Conservation (phyloP, 2,113 vertebrate species). For the Cyanoliseus patagonus region DNA sequence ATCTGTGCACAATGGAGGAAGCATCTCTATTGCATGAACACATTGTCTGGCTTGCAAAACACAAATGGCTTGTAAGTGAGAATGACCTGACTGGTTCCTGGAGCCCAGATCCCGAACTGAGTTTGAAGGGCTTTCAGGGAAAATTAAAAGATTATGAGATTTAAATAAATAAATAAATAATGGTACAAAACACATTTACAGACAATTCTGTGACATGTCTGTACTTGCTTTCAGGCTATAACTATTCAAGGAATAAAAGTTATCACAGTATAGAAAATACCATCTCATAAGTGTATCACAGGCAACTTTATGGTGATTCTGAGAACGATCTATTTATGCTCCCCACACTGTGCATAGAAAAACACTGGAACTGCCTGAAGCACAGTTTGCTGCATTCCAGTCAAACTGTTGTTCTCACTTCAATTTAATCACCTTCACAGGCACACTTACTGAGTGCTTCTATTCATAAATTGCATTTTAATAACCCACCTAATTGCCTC, state of each 20-base stretch:
- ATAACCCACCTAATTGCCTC: slow-evolving; percentile 59
- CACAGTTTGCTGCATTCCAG: slow-evolving; percentile 28
- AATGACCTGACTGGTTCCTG: background rate
- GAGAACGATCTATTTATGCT: background rate
- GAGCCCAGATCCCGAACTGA: background rate
- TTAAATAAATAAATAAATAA: background rate
- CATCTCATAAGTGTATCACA: background rate
- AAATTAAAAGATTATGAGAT: background rate
- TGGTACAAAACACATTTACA: background rate
- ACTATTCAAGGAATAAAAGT: background rate
- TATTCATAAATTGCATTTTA: slow-evolving; percentile 65
- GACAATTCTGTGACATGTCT: background rate
- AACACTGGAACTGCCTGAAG: slow-evolving; percentile 12
- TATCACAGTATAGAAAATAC: background rate
- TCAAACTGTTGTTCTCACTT: slow-evolving; percentile 61
- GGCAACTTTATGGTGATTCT: background rate
- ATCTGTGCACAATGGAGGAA: background rate
- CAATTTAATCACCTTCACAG: slow-evolving; percentile 58
- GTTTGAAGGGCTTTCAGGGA: background rate
- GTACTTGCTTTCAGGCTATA: background rate
- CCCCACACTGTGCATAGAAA: background rate
- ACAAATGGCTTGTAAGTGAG: background rate
- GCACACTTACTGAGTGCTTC: slow-evolving; percentile 30
- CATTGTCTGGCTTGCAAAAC: background rate
- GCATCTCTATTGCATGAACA: background rate